Evolutionary conservation across 2,113 vertebrate species (phyloP).

Genomic region (Ramphastos sulfuratus): DNA sequence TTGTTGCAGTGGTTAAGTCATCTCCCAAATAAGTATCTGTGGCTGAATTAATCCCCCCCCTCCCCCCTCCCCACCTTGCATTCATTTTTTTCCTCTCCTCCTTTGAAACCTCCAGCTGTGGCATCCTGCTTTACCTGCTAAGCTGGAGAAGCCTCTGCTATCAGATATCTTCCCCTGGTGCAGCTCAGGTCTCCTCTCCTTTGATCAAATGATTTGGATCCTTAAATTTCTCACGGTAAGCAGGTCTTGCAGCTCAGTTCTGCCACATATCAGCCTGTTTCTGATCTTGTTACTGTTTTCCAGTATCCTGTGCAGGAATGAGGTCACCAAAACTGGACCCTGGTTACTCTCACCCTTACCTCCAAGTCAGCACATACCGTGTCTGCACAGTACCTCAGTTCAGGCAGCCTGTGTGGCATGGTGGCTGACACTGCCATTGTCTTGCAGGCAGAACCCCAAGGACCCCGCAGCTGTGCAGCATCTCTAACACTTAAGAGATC

Average conservation of each 20-base stretch:
- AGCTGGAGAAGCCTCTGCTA: conserved; percentile 54
- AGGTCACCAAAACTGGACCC: background rate
- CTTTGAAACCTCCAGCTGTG: conserved; percentile 45
- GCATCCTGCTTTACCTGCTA: conserved; percentile 63
- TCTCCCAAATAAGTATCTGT: background rate
- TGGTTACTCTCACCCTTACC: background rate
- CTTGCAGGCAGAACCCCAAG: accelerated
- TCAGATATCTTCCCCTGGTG: conserved; percentile 49
- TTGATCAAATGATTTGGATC: conserved; percentile 57
- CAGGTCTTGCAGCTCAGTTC: conserved; percentile 8
- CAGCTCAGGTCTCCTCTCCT: conserved; percentile 60
- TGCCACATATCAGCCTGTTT: background rate
- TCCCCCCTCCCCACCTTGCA: background rate
- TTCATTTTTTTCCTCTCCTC: background rate
- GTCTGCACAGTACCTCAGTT: background rate
- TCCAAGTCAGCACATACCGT: accelerated
- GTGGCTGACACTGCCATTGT: background rate
- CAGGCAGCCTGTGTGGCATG: accelerated
- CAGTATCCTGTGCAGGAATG: background rate
- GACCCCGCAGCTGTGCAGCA: background rate
- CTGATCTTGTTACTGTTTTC: conserved; percentile 31
- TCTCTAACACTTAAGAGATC: accelerated
- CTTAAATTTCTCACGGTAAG: conserved; percentile 62
- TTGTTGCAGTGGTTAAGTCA: background rate
- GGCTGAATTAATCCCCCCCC: background rate